Evolutionary conservation across 1,140 invertebrate species (phyloP), one percentile per base, ranked within the genome.

Genomic region (Bombus picipes): DNA sequence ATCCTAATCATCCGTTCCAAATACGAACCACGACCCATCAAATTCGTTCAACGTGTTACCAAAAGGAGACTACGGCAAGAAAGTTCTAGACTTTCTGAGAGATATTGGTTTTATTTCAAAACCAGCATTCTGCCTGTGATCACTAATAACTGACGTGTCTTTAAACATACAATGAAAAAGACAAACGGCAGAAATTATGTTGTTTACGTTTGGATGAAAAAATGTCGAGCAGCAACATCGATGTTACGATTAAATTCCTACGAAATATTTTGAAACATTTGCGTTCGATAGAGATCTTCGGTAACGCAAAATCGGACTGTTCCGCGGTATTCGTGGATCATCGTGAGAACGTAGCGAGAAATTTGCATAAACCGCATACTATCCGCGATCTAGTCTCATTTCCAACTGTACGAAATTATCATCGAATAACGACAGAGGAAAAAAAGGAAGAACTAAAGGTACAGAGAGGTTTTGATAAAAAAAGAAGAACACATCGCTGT

Each of bases 261-360:
- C 18, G 41, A 65, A 53, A 28, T n/a, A 66, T 62, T 75, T 32
- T 53, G 65, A 47, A 66, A 47, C 25, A 34, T 66, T 18, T 53
- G 28, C 39, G 71, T 66, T 75, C 81, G 28, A 82, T 74, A 15
- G 72, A 75, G 72, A 75, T 75, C 15, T 22, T 68, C 41, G 81
- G 76, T 83, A 76, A 83, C 59, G 68, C 74, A 82, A 53, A 53
- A 82, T 82, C 41, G 13, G 66, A 66, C 25, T 57, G 70, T 62
- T 2, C 53, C 79, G 53, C 79, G 43, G 34, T n/a, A 15, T 22
- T 62, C 80, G n/a, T 10, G 53, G 13, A 65, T 73, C 68, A 41
- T 37, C 37, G 66, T 71, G 62, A 9, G 28, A 57, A 39, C 47
- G 32, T 3, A 18, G 18, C 34, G 15, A 34, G n/a, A 43, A 34